Conservation (phyloP, 2,888 invertebrate genomes). For the Strigamia maritima region DNA sequence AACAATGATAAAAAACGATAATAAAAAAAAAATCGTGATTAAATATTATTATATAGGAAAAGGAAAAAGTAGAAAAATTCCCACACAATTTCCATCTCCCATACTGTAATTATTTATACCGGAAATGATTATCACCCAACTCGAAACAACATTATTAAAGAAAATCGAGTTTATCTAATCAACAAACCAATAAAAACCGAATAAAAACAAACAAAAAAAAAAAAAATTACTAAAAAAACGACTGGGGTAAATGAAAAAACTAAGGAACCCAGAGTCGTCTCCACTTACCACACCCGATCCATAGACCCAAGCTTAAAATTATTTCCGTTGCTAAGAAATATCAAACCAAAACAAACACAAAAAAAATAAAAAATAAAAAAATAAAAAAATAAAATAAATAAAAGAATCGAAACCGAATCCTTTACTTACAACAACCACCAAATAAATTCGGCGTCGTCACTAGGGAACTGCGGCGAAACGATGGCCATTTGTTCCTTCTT, state of each 20-base stretch:
- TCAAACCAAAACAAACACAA: not conserved
- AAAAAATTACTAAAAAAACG: not conserved
- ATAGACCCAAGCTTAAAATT: not conserved
- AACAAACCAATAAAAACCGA: not conserved
- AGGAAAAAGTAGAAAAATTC: not conserved
- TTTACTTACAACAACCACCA: conserved; percentile 1
- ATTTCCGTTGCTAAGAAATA: not conserved
- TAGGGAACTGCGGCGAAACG: not conserved
- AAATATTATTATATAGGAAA: not conserved
- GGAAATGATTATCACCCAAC: not conserved
- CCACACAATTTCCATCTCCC: not conserved
- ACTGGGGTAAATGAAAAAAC: too few relatives aligned
- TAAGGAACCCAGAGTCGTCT: not conserved
- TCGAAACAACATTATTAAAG: not conserved
- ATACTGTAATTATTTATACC: not conserved
- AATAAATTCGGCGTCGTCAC: not conserved
- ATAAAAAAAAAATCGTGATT: not conserved
- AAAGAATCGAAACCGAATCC: not conserved
- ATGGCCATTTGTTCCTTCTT: conserved; percentile 9
- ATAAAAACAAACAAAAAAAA: not conserved
- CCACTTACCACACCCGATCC: not conserved
- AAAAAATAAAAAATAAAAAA: not conserved
- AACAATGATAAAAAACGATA: not conserved
- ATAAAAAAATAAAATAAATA: not conserved
- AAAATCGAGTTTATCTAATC: not conserved